Percentiles rank a stretch among this genome's conserved stretches.
phyloP scores from a whole-genome alignment of 2,888 invertebrate species.

The Tipula unca region DNA sequence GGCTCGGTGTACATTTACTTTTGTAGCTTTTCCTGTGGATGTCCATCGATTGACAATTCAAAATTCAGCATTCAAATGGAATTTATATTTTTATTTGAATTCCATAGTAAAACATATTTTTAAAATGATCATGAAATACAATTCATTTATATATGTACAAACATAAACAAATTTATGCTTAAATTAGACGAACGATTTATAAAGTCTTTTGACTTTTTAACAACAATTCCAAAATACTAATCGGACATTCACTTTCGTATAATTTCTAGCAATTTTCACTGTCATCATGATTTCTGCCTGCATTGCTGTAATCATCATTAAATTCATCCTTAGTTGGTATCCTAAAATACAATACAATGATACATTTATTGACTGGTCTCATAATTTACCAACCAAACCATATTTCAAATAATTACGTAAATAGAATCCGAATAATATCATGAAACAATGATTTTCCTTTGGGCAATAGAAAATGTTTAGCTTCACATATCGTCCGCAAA shows the following conservation, averaged over 20 bases:
- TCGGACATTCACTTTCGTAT: conserved; percentile 9
- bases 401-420: conserved; percentile 46
- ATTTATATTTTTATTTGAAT: too few relatives aligned
- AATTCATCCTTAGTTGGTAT: neutral
- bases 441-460: conserved; percentile 56
- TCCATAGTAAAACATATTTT: too few relatives aligned
- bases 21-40: too few relatives aligned
- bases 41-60: too few relatives aligned
- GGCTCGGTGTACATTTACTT: too few relatives aligned
- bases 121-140: too few relatives aligned
- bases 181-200: neutral
- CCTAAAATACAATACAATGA: conserved; percentile 9
- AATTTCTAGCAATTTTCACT: neutral
- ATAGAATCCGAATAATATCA: conserved; percentile 54
- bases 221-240: conserved; percentile 17
- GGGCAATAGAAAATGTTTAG: conserved; percentile 47
- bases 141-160: too few relatives aligned
- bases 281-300: neutral
- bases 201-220: neutral
- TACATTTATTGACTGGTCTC: too few relatives aligned
- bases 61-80: too few relatives aligned
- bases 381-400: neutral
- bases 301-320: conserved; percentile 18
- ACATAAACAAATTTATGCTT: neutral
- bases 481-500: conserved; percentile 60